Evolutionary conservation across 1,140 invertebrate genomes (phyloP), one percentile per base, ranked within the genome.

Genomic region (Ptiloglossa arizonensis): DNA sequence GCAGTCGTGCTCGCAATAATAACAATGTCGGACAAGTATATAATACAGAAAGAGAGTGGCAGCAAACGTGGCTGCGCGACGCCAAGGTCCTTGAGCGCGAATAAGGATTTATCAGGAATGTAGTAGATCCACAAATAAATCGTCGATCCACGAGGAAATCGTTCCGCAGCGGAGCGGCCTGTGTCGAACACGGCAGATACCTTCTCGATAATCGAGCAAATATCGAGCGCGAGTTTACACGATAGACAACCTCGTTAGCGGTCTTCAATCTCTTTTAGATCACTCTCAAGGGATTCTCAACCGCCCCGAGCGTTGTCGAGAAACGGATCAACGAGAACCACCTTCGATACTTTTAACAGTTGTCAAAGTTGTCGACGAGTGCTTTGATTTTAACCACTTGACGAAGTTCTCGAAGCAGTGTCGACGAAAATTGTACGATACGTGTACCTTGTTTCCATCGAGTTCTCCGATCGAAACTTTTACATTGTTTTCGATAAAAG

Each of bases 1-100:
- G 79, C 56, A 70, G 57, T 69, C 79, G 72, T 77, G 79, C 64
- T 46, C 63, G 79, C 46, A 77, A 80, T 80, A 79, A 79, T 79
- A 79, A 79, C 71, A 74, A 79, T 79, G 71, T 66, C 62, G 62
- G 52, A 66, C 62, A 77, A 77, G 68, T 71, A 71, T 79, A 74
- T 79, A 79, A 79, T 74, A 66, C 60, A 66, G 77, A 79, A 69
- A 75, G 77, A 79, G 77, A 79, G 70, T 79, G 77, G 77, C 77
- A 22, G 77, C 56, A 44, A 63, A 27, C 59, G 69, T 38, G 69
- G 59, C 46, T 22, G 46, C 27, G 60, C 52, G 54, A n/a, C 77
- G 70, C 68, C 48, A 59, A 48, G 59, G 78, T 78, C 75, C 79
- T 79, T 77, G 75, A 81, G 68, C 67, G 57, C 75, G 74, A 79